phyloP scores from a whole-genome alignment of 2,888 invertebrate species.

The Hypselothyrea guttata region DNA sequence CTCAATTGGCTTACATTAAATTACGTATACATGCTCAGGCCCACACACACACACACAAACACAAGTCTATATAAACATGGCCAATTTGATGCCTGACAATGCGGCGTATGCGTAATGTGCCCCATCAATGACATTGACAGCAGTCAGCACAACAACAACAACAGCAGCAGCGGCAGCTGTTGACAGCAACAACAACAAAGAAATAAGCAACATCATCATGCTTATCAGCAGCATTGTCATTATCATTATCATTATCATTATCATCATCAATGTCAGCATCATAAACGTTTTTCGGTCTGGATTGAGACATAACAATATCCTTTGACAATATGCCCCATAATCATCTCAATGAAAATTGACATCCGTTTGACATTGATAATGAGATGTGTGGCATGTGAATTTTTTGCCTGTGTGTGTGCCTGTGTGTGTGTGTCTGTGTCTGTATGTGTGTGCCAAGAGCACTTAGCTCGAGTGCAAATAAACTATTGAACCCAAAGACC shows the following conservation, averaged over 20 bases:
- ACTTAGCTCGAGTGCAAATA: conserved; percentile 53
- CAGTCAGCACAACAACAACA: conserved; percentile 30
- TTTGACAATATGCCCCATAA: conserved; percentile 72
- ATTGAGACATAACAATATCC: conserved; percentile 75
- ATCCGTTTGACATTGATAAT: conserved; percentile 74
- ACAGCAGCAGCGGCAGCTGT: conserved; percentile 16
- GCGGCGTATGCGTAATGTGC: conserved; percentile 65
- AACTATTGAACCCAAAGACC: conserved; percentile 51
- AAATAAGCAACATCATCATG: conserved; percentile 10
- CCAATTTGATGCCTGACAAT: conserved; percentile 47
- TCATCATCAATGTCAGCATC: conserved; percentile 21
- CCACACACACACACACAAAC: conserved; percentile 3
- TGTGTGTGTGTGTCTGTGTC: conserved; percentile 8
- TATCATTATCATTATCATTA: conserved; percentile 13
- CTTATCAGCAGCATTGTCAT: conserved; percentile 5
- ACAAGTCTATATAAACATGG: conserved; percentile 4
- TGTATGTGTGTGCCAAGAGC: conserved; percentile 28
- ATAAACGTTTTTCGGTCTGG: conserved; percentile 38
- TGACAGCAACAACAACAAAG: conserved; percentile 42
- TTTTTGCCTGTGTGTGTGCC: not conserved
- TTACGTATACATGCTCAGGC: conserved; percentile 12
- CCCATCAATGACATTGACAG: conserved; percentile 35
- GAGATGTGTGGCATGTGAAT: conserved; percentile 39
- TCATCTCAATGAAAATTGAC: conserved; percentile 69
- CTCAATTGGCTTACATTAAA: conserved; percentile 38